phyloP scores from a whole-genome alignment of 2,888 invertebrate species.

The Notodonta ziczac region DNA sequence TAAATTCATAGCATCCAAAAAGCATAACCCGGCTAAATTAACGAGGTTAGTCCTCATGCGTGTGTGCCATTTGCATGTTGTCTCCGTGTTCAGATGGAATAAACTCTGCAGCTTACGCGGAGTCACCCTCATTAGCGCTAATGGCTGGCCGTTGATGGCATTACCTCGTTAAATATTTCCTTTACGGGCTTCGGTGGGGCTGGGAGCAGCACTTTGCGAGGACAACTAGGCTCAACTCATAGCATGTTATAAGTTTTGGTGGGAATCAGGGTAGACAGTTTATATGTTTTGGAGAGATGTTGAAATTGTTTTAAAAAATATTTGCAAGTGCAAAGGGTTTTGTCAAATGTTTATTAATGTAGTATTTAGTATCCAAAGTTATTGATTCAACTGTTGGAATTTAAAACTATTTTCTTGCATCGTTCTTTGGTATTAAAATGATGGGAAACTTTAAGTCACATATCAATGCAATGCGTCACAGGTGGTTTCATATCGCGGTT shows the following conservation, averaged over 20 bases:
- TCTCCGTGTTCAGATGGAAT: not conserved
- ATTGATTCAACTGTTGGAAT: no score
- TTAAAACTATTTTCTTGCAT: no score
- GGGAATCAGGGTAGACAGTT: no score
- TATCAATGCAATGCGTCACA: no score
- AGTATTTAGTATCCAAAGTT: no score
- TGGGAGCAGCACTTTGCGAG: not conserved
- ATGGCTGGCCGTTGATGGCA: constrained; percentile 20
- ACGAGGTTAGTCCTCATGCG: constrained; percentile 8
- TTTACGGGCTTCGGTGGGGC: not conserved
- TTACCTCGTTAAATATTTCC: constrained; percentile 8
- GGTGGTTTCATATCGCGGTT: no score
- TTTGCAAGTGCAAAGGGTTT: no score
- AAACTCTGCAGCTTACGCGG: constrained; percentile 1
- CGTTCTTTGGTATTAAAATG: no score
- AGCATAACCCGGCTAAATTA: constrained; percentile 8
- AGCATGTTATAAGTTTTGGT: not conserved
- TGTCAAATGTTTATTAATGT: no score
- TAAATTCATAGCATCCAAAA: not conserved
- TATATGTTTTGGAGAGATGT: no score
- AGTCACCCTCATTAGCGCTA: constrained; percentile 25
- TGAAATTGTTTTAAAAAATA: no score
- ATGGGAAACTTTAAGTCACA: not conserved
- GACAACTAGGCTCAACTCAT: constrained; percentile 1
- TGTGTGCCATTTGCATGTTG: constrained; percentile 1